phyloP scores from a whole-genome alignment of 2,797 vertebrate genomes.

The Mycteria americana region DNA sequence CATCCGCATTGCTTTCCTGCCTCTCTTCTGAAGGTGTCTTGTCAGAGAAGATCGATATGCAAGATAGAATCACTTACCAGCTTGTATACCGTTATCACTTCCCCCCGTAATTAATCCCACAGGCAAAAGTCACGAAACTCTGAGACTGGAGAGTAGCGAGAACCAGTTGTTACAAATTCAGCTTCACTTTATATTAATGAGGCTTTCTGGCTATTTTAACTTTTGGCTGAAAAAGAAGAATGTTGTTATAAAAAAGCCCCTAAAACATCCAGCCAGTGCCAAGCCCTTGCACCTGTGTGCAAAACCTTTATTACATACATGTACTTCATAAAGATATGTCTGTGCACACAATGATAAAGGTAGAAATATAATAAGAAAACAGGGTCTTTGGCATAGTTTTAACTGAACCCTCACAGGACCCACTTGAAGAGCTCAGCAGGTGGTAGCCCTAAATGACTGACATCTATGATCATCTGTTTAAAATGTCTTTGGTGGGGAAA shows the following conservation, averaged over 20 bases:
- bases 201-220: neutral
- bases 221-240: neutral
- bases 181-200: neutral
- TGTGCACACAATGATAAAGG: neutral
- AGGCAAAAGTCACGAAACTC: neutral
- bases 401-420: neutral
- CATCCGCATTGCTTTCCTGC: neutral
- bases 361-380: neutral
- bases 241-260: neutral
- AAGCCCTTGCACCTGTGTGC: neutral
- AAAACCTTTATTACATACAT: neutral
- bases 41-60: neutral
- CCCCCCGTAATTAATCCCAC: neutral
- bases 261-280: neutral
- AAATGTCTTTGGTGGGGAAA: neutral
- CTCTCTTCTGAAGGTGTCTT: neutral
- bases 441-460: neutral
- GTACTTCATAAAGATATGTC: neutral
- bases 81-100: neutral
- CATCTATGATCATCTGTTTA: neutral
- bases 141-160: neutral
- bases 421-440: neutral
- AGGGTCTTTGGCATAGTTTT: neutral
- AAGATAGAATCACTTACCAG: neutral
- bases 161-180: neutral